A percentile compares a stretch with the other conserved stretches of the same genome.
Conservation (phyloP, 2,797 vertebrate species). For the Eulemur rubriventer region DNA sequence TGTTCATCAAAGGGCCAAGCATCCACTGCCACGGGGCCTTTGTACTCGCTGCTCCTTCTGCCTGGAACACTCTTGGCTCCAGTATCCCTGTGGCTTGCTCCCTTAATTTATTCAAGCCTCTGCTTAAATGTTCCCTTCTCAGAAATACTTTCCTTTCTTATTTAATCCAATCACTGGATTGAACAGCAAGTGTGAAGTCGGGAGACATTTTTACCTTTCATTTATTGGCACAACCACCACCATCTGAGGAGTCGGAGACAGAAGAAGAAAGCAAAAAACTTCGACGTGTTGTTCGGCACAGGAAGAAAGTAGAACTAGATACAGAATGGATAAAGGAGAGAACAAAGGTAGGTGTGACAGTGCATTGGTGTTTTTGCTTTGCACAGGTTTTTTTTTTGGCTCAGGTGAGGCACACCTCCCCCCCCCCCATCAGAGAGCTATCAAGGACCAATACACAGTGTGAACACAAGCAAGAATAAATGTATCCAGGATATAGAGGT, state of each 20-base stretch:
- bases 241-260: accelerated
- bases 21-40: not conserved
- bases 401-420: not conserved
- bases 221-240: not conserved
- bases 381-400: not conserved
- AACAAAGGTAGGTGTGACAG: not conserved
- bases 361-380: not conserved
- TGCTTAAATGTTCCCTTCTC: not conserved
- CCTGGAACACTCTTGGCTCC: not conserved
- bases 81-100: not conserved
- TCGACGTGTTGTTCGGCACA: accelerated
- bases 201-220: not conserved
- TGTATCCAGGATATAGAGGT: not conserved
- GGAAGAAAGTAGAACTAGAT: constrained; percentile 5
- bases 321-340: not conserved
- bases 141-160: not conserved
- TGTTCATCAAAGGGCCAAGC: not conserved
- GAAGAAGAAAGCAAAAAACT: accelerated
- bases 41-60: not conserved
- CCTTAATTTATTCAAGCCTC: not conserved
- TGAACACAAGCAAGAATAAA: not conserved
- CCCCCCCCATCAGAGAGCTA: not conserved
- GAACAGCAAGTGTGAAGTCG: not conserved
- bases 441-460: not conserved
- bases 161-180: not conserved